Conservation (phyloP, 1,140 invertebrate genomes). For the Lethrus apterus region DNA sequence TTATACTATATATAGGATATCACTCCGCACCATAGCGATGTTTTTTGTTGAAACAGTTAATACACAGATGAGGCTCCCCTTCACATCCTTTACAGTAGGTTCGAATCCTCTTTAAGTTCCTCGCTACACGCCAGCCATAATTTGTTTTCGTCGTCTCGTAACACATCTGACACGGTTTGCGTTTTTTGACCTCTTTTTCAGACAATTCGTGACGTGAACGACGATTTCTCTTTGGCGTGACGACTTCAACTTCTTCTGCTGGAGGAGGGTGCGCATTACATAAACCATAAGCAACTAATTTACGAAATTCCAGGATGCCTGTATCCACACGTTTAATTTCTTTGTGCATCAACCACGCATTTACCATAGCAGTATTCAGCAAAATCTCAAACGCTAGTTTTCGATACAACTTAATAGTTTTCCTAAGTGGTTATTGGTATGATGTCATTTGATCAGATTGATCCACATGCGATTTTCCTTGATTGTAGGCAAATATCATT, state of each 20-base stretch:
- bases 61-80: constrained; percentile 1
- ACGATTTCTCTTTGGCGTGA: constrained; percentile 1
- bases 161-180: constrained; percentile 1
- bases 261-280: not conserved
- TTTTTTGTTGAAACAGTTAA: constrained; percentile 6
- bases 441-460: constrained; percentile 40
- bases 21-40: too few relatives aligned
- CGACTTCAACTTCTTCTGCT: constrained; percentile 2
- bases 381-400: constrained; percentile 40
- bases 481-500: constrained; percentile 31
- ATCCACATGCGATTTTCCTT: constrained; percentile 36
- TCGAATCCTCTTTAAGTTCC: constrained; percentile 5
- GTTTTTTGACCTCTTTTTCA: constrained; percentile 5
- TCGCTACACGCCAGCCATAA: not conserved
- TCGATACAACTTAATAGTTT: constrained; percentile 39
- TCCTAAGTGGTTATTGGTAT: constrained; percentile 38
- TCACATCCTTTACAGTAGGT: constrained; percentile 2
- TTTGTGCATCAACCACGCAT: constrained; percentile 33
- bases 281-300: constrained; percentile 4
- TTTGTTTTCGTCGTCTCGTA: not conserved
- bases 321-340: constrained; percentile 23
- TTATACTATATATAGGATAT: too few relatives aligned
- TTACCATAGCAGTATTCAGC: constrained; percentile 35
- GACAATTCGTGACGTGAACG: too few relatives aligned
- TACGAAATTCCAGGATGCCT: constrained; percentile 1